phyloP scores from a whole-genome alignment of 1,140 invertebrate species.

The Papilio polyxenes region DNA sequence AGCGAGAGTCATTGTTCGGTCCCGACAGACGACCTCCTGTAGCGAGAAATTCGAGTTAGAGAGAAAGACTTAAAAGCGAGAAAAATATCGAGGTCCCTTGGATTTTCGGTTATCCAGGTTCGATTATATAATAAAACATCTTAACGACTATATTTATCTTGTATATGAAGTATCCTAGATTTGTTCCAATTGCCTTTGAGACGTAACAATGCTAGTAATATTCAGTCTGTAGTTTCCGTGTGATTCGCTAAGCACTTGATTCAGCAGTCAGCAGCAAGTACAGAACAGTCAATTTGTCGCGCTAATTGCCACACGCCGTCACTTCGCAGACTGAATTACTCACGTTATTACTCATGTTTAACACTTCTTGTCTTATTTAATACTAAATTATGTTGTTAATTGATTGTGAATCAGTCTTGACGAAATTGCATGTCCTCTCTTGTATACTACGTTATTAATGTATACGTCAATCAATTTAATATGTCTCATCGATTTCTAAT shows the following conservation, averaged over 20 bases:
- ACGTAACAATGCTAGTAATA: neutral
- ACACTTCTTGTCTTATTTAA: conserved; percentile 2
- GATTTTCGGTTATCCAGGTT: too few species aligned
- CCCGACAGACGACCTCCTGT: too few species aligned
- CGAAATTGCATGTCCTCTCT: neutral
- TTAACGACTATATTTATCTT: too few species aligned
- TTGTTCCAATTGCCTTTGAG: neutral
- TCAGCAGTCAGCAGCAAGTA: conserved; percentile 42
- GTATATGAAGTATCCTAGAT: neutral
- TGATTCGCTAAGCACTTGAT: neutral
- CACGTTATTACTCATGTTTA: conserved; percentile 12
- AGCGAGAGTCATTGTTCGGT: too few species aligned
- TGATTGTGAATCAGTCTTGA: conserved; percentile 6
- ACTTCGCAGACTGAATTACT: conserved; percentile 27
- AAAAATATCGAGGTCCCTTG: too few species aligned
- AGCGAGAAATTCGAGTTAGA: too few species aligned
- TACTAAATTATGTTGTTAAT: conserved; percentile 8
- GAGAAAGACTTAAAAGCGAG: too few species aligned
- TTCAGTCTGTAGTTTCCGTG: neutral
- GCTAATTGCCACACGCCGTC: conserved; percentile 41
- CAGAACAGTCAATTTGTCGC: conserved; percentile 42
- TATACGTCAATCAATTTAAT: too few species aligned
- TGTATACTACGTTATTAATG: neutral
- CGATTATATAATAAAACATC: too few species aligned
- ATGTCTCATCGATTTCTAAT: too few species aligned